Evolutionary conservation across 2,888 invertebrate genomes (phyloP).

Genomic region (Agapetus fuscipes): DNA sequence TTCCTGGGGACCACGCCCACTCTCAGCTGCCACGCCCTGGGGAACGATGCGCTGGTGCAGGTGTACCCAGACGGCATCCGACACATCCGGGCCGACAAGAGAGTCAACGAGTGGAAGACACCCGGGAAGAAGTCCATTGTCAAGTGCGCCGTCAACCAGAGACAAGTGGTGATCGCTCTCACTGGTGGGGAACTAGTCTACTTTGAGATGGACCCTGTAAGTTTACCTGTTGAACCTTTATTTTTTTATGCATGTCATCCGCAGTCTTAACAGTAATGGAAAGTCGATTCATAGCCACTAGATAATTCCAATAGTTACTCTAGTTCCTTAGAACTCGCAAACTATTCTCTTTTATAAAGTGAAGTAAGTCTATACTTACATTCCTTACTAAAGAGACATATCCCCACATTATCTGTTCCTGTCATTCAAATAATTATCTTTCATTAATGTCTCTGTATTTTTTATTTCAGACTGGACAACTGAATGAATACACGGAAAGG

Average conservation of each 20-base stretch:
- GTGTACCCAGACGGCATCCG: constrained; percentile 98
- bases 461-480: constrained; percentile 87
- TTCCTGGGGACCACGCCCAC: constrained; percentile 98
- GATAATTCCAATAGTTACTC: constrained; percentile 1
- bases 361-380: neutral
- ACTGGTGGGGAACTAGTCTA: constrained; percentile 97
- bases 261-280: too few species aligned
- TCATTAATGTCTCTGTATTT: too few species aligned
- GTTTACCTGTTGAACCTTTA: too few species aligned
- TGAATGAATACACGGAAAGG: constrained; percentile 96
- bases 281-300: constrained; percentile 9
- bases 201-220: constrained; percentile 91
- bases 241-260: too few species aligned
- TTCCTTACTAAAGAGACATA: too few species aligned
- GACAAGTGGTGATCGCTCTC: constrained; percentile 96
- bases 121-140: constrained; percentile 96
- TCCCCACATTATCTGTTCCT: too few species aligned
- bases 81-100: constrained; percentile 94
- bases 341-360: constrained; percentile 1
- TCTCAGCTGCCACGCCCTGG: constrained; percentile 93
- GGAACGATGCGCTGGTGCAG: constrained; percentile 96
- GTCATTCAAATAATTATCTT: too few species aligned
- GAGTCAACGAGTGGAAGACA: constrained; percentile 99
- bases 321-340: constrained; percentile 13
- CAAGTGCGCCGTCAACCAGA: constrained; percentile 95